A percentile compares a stretch with the other conserved stretches of the same genome.
Evolutionary conservation across 2,113 vertebrate species (phyloP).

Genomic region (Melozone crissalis): DNA sequence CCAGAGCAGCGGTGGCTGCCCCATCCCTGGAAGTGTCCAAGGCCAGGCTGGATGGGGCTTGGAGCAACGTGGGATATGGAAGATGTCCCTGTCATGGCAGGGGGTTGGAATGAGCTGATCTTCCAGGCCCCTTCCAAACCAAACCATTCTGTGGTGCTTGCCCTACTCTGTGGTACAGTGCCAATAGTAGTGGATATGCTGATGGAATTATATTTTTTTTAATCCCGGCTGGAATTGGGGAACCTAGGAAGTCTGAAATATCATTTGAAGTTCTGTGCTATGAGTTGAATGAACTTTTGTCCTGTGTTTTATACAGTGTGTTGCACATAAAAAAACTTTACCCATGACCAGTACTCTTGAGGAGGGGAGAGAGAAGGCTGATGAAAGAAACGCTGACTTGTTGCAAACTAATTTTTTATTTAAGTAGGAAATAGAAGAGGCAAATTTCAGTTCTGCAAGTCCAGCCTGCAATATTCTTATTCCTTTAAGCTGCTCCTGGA

Average conservation of each 20-base stretch:
- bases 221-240: neutral
- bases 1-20: neutral
- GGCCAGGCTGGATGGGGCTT: rapidly evolving
- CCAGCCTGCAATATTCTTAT: neutral
- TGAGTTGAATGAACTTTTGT: neutral
- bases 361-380: neutral
- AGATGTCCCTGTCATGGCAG: neutral
- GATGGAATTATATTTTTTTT: neutral
- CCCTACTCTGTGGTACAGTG: neutral
- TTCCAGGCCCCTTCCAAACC: neutral
- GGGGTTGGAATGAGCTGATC: rapidly evolving
- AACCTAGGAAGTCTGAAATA: neutral
- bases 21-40: neutral
- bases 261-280: neutral
- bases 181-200: neutral
- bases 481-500: neutral
- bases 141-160: neutral
- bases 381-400: neutral
- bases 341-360: neutral
- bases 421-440: neutral
- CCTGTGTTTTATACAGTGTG: neutral
- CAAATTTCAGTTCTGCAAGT: neutral
- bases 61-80: neutral
- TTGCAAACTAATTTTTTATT: neutral
- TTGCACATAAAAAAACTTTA: neutral